These are phyloP conservation scores for Natrix natrix DNA, from an alignment of 2,797 vertebrate genomes.

Conservation along the genomic window DNA sequence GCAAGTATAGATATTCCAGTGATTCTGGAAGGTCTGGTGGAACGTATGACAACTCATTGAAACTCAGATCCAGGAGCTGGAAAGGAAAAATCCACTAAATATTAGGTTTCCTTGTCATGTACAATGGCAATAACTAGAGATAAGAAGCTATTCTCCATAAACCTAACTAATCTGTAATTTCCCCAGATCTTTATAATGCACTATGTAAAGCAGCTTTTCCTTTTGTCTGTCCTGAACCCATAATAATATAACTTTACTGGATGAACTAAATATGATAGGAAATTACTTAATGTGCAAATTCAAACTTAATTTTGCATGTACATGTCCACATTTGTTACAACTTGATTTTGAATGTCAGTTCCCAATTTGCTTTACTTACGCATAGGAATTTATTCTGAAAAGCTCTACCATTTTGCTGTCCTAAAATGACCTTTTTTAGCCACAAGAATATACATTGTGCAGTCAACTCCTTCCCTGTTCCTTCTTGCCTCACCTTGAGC, in stretches of 20 bases:
- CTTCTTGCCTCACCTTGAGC: conserved; percentile 54
- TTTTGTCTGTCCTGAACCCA: neutral
- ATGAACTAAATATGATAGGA: neutral
- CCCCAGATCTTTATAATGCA: neutral
- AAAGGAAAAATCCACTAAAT: neutral
- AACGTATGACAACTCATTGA: conserved; percentile 65
- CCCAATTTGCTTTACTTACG: neutral
- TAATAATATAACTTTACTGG: neutral
- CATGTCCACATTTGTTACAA: neutral
- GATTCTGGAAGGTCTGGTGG: conserved; percentile 64
- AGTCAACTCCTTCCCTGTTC: neutral
- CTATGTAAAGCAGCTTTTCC: neutral
- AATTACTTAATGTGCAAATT: neutral
- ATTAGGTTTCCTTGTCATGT: neutral
- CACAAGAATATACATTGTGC: neutral
- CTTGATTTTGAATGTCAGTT: neutral
- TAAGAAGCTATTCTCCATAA: neutral
- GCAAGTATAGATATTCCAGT: conserved; percentile 65
- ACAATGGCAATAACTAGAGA: neutral
- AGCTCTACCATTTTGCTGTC: neutral
- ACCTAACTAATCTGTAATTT: neutral
- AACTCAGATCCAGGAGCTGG: conserved; percentile 66
- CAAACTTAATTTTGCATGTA: neutral
- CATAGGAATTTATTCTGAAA: neutral
- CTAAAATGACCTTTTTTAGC: neutral